Evolutionary conservation across 2,113 vertebrate species (phyloP), one percentile per base, ranked within the genome.

Genomic region (Holacanthus passer): DNA sequence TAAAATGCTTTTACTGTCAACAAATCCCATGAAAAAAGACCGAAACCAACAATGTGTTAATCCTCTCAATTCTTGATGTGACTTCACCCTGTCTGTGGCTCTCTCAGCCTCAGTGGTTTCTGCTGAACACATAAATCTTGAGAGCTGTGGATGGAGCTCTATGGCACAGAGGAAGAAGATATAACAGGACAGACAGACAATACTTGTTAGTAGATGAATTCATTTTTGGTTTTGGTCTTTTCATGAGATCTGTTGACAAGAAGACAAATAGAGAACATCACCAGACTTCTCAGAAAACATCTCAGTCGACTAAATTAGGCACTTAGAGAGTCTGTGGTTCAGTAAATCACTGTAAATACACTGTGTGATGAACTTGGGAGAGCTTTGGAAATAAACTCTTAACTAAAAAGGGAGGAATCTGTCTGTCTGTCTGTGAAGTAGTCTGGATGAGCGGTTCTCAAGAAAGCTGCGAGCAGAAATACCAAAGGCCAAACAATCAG

Each of bases 311-410:
- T 24, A 24, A 24, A 55, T 14, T 24, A 56, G 13, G 14, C 52
- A 24, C 13, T 56, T 27, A 27, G 27, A 29, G 24, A 56, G 13
- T 29, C 24, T 56, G 48, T n/a, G 53, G 24, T 31, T 9, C 14
- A 19, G 27, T 58, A 58, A 58, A 19, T 58, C 12, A 14, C n/a
- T 55, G 5, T 56, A 29, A 58, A 19, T 2, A 31, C 20, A 20
- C 11, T 19, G 14, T 56, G 55, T 55, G 24, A 27, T 24, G 22
- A 10, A 10, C 52, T 53, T 53, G 0, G 8, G n/a, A 24, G 4
- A 32, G 52, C 66, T 37, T 70, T 64, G 71, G 20, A 62, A n/a
- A 60, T 62, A 24, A 47, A 48, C 43, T 62, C 41, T 60, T 48
- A 4, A 37, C 4, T 37, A 5, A 5, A 37, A 37, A 37, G 35